Conservation (phyloP, 2,797 vertebrate species). For the Platyrinchus mystaceus region DNA sequence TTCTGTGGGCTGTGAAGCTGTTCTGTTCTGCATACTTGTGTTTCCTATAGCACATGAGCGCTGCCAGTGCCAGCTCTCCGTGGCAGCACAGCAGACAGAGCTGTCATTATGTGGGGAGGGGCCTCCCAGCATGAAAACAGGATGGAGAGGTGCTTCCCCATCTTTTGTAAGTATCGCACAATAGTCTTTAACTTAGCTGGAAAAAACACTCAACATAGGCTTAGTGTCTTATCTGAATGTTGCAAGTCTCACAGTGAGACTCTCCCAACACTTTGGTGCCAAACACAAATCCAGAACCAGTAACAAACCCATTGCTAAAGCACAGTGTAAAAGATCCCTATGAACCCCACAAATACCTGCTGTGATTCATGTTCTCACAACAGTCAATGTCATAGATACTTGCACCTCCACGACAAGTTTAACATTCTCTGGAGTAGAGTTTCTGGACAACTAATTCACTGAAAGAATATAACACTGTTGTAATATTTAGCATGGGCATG, state of each 20-base stretch:
- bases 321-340: fast-evolving
- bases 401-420: neutral
- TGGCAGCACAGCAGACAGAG: neutral
- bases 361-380: neutral
- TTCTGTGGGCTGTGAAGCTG: neutral
- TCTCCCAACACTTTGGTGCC: neutral
- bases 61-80: neutral
- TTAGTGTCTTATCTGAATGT: neutral
- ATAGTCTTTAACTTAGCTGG: neutral
- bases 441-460: neutral
- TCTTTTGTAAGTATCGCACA: neutral
- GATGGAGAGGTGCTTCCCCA: neutral
- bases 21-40: neutral
- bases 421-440: neutral
- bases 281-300: neutral
- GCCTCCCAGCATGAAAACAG: neutral
- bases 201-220: fast-evolving
- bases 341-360: neutral
- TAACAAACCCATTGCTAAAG: neutral
- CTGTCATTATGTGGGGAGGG: neutral
- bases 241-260: neutral
- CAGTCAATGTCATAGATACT: neutral
- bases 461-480: neutral
- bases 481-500: neutral
- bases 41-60: fast-evolving